Evolutionary conservation across 2,888 invertebrate genomes (phyloP), one percentile per base, ranked within the genome.

Genomic region (Patella ulyssiponensis): DNA sequence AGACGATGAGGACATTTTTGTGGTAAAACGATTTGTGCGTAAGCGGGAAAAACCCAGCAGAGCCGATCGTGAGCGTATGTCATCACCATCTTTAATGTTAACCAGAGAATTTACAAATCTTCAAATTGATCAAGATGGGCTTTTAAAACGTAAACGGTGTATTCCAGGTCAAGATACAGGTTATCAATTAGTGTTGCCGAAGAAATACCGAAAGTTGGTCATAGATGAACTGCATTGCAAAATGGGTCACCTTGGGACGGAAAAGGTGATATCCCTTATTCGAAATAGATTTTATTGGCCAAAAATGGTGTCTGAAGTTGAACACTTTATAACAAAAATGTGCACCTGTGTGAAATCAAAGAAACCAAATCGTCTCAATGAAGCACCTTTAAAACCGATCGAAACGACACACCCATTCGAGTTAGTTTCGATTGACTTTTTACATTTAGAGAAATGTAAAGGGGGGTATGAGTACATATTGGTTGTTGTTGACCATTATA

Each of bases 301-400:
- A 12, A 54, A 54, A 17, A 54, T 54, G 54, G 54, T 17, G 14
- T 54, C 17, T 54, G 54, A 54, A 12, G 54, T 54, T 17, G 54
- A 54, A 54, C 54, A 54, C 54, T 54, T 15, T 54, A 54, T 54
- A 54, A 54, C 54, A 15, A 11, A n/a, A n/a, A 12, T 9, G 20
- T 70, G n/a, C 44, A 44, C 33, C 3, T 71, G 71, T 20, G 12
- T 71, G 14, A 20, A 73, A 56, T 27, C 58, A 52, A 74, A 27
- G 51, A 23, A 69, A 51, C 15, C 69, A 69, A n/a, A 70, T 74
- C 27, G 33, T 3, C 20, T 23, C 4, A 51, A 15, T 17, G 12
- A 53, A 58, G 78, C 73, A 17, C 74, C 70, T 11, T 51, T 78
- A 70, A 7, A 71, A 53, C 64, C 70, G 4, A 75, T 78, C 17